Percentiles rank a stretch among this genome's conserved stretches.
Conservation (phyloP, 2,797 vertebrate species). For the Phataginus tricuspis region DNA sequence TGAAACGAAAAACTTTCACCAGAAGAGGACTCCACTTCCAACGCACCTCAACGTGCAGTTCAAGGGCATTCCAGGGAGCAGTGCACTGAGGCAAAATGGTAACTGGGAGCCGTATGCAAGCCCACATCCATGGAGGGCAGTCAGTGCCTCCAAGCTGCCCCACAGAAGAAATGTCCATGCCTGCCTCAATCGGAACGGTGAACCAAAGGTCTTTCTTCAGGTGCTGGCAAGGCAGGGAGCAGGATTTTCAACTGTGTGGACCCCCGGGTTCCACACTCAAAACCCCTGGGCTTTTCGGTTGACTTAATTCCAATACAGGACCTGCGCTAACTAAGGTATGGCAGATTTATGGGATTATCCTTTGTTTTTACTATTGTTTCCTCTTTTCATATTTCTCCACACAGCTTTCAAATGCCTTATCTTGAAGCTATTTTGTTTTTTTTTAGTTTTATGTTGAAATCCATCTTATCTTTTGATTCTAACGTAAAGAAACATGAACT, state of each 20-base stretch:
- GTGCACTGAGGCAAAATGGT: fast-evolving
- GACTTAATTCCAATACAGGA: neutral
- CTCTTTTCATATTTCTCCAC: neutral
- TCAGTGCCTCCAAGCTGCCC: neutral
- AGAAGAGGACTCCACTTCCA: neutral
- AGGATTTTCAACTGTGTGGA: too few species aligned
- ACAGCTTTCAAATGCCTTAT: neutral
- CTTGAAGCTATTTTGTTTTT: neutral
- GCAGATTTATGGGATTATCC: fast-evolving
- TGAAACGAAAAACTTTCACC: neutral
- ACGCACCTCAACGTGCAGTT: too few species aligned
- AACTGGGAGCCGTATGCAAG: neutral
- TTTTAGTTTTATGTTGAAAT: neutral
- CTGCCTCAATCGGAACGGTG: fast-evolving
- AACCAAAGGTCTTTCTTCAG: neutral
- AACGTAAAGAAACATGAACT: neutral
- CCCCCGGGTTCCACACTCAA: too few species aligned
- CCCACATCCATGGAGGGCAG: fast-evolving
- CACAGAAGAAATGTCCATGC: fast-evolving
- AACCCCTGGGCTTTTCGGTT: fast-evolving
- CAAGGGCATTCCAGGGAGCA: neutral
- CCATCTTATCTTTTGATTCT: neutral
- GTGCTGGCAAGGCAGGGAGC: fast-evolving
- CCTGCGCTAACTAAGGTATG: fast-evolving
- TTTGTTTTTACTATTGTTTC: neutral